Conservation (phyloP, 2,113 vertebrate species). For the Protobothrops mucrosquamatus region DNA sequence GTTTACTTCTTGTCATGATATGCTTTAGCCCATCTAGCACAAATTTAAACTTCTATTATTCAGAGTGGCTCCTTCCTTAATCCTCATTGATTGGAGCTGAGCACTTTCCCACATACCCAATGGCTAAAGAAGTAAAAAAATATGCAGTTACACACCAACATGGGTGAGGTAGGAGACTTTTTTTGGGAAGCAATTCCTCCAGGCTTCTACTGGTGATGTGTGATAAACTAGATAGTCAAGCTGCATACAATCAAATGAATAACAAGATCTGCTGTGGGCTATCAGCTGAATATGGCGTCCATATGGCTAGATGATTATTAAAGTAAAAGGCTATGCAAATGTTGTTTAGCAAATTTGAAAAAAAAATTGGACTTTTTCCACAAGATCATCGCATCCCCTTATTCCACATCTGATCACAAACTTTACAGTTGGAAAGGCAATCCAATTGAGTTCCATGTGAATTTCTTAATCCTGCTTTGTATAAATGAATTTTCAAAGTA, state of each 20-base stretch:
- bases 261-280: not conserved
- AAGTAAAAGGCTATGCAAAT: not conserved
- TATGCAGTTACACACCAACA: not conserved
- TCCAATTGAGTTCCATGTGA: not conserved
- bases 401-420: not conserved
- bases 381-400: not conserved
- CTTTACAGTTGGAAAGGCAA: not conserved
- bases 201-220: not conserved
- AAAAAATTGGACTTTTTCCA: not conserved
- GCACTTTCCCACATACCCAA: not conserved
- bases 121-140: not conserved
- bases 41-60: conserved; percentile 4
- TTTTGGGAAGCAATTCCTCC: not conserved
- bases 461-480: not conserved
- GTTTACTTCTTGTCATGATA: not conserved
- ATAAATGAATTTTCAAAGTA: not conserved
- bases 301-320: not conserved
- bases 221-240: not conserved
- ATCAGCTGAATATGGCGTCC: not conserved
- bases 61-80: not conserved
- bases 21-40: not conserved
- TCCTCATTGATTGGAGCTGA: not conserved
- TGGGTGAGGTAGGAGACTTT: not conserved
- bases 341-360: not conserved
- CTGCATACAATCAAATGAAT: not conserved